Base-by-base conservation (phyloP, 2,113 vertebrate genomes). In the Platysternon megacephalum region DNA sequence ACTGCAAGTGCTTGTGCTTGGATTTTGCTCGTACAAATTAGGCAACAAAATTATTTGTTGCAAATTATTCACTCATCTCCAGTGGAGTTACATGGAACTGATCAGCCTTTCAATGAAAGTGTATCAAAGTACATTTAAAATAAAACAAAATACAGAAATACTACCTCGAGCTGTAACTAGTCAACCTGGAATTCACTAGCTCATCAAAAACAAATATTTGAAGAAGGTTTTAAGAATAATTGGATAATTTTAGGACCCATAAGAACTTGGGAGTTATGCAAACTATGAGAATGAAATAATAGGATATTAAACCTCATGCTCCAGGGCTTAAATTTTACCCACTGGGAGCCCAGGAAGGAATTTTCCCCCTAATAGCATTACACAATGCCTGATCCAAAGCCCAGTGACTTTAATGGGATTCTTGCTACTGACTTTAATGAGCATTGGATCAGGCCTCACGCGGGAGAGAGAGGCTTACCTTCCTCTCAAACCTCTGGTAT, bases 291-390 rank as follows among this genome's bases (percentile, higher is more conserved):
- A 76, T 78, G 51, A 32, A 84, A 93, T 93, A 94, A 88, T 29
- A 46, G 8, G 24, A 94, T 46, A 53, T 21, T 79, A 80, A 93
- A 48, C 12, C 29, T 94, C 86, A 79, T n/a, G 79, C 88, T 94
- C 8, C 56, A 92, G 85, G 91, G 90, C 65, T 96, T 93, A 65
- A 82, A 91, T 94, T 92, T 94, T 94, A 89, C 79, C 48, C 92
- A 12, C 74, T 21, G 26, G 79, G 86, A 96, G 80, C 56, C 5
- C 84, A 85, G 83, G 78, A 95, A 95, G 46, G 39, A 91, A 32
- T 93, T 94, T 96, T 96, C 89, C 76, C 93, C 72, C 65, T 86
- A 87, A 80, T 82, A 49, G 65, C 44, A 42, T n/a, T 79, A 12
- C 46, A 61, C 81, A 94, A 95, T 83, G 39, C 82, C 87, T 95